Evolutionary conservation across 2,113 vertebrate genomes (phyloP).

Genomic region (Pygoscelis adeliae): DNA sequence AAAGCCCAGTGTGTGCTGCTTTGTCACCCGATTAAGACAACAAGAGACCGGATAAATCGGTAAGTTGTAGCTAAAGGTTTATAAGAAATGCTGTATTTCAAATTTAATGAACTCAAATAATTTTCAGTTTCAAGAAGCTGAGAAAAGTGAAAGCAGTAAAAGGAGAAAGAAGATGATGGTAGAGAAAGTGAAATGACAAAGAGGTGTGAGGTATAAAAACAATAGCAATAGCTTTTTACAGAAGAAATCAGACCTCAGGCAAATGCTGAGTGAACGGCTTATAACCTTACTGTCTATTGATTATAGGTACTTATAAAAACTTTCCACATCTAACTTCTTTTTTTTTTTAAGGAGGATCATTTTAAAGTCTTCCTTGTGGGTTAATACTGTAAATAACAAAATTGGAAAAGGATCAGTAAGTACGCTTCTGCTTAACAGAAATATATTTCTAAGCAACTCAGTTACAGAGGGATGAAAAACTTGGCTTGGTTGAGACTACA

Average conservation of each 20-base stretch:
- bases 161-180: not conserved
- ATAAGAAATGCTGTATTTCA: not conserved
- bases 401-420: not conserved
- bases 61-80: not conserved
- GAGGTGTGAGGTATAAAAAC: not conserved
- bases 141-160: not conserved
- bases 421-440: not conserved
- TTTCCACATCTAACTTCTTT: not conserved
- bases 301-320: not conserved
- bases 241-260: not conserved
- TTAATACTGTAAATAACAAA: not conserved
- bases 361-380: not conserved
- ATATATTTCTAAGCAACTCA: not conserved
- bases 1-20: not conserved
- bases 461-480: not conserved
- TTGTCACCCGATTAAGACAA: not conserved
- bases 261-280: not conserved
- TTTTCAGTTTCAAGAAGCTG: not conserved
- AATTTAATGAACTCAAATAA: not conserved
- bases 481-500: not conserved
- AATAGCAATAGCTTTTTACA: not conserved
- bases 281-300: not conserved
- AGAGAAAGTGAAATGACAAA: not conserved
- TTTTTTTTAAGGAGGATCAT: not conserved
- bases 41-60: accelerated